phyloP scores from a whole-genome alignment of 2,888 invertebrate species.

The Trachelus stipa region DNA sequence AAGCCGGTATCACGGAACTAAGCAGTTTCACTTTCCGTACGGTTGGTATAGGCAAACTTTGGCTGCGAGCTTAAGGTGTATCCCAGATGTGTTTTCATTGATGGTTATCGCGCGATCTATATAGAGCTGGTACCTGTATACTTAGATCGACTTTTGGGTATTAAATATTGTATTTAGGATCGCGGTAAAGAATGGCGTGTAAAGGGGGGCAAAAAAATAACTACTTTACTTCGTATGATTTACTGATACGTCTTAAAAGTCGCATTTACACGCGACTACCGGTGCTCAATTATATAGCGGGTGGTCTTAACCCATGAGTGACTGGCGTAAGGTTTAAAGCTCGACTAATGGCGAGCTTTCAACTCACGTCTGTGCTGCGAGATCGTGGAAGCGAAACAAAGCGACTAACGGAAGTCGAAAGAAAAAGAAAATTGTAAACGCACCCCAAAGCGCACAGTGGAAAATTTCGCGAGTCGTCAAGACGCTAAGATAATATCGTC shows the following conservation, averaged over 20 bases:
- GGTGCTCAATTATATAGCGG: not conserved
- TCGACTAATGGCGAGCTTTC: not conserved
- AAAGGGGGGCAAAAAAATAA: not conserved
- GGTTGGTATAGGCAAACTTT: not conserved
- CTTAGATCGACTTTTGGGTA: not conserved
- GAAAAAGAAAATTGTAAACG: not conserved
- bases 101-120: not conserved
- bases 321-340: not conserved
- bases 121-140: not conserved
- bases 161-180: not conserved
- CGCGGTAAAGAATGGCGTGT: not conserved
- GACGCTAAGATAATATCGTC: not conserved
- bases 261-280: not conserved
- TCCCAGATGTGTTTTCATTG: not conserved
- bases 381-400: not conserved
- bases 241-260: not conserved
- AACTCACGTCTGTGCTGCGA: not conserved
- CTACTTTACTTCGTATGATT: not conserved
- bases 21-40: not conserved
- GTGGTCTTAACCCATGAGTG: not conserved
- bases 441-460: not conserved
- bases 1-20: not conserved
- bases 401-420: not conserved
- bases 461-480: not conserved
- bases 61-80: not conserved